Evolutionary conservation across 2,797 vertebrate genomes (phyloP), one percentile per base, ranked within the genome.

Genomic region (Ctenochaetus hawaiiensis): DNA sequence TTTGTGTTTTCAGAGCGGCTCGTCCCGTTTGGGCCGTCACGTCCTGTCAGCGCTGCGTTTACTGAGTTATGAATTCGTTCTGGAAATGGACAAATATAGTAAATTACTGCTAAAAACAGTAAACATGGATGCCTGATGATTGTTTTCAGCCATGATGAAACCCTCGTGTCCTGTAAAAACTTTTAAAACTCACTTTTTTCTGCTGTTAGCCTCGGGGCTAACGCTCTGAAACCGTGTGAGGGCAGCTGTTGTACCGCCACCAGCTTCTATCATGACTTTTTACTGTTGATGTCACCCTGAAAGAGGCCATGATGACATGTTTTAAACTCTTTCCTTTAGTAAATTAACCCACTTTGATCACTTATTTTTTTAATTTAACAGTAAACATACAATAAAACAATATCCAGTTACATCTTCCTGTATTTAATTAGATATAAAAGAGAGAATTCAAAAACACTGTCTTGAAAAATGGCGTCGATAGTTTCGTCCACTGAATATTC

Each of bases 201-300:
- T 68, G 73, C 63, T 37, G 54, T 48, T 83, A 65, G 89, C 91
- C 87, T 87, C 82, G 37, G 89, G 90, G 87, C 87, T 88, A 85
- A 92, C 87, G 84, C 85, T 72, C 80, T 80, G 59, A 82, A 85
- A 74, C 91, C 85, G 88, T 91, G 86, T 81, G 85, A 88, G 77
- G 81, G 80, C 89, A 87, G 91, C 88, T 89, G 91, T 87, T 61
- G 81, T 77, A 44, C 68, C 5, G 23, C 71, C 68, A 66, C 62
- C 6, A 70, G 76, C 80, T 72, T 71, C 75, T 68, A 26, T 79
- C 68, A 67, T 67, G 69, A 80, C 77, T 83, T 80, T 83, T 52
- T 68, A 34, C 70, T 45, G 48, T 71, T 30, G 56, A 74, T 84
- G 60, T 87, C 74, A 76, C 71, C 72, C 67, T 77, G 60, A 87